A percentile compares a stretch with the other conserved stretches of the same genome.
phyloP scores from a whole-genome alignment of 2,888 invertebrate species.

The Amphipoea oculea region DNA sequence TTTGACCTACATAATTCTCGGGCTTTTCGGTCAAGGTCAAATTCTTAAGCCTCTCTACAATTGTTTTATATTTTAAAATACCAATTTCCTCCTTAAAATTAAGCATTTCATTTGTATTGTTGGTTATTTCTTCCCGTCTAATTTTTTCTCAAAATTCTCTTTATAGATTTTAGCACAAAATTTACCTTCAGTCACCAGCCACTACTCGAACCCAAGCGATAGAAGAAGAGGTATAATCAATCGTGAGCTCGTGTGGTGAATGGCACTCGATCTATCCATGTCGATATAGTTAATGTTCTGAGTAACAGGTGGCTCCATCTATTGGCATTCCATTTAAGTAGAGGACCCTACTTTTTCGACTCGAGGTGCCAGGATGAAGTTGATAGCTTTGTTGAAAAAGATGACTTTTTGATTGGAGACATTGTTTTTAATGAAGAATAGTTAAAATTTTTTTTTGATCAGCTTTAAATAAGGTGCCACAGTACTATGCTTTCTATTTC shows the following conservation, averaged over 20 bases:
- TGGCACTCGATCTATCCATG: slow-evolving; percentile 59
- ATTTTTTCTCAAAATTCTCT: neutral
- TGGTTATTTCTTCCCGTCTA: neutral
- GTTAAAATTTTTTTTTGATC: neutral
- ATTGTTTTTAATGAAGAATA: neutral
- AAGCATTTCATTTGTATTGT: neutral
- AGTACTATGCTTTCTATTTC: slow-evolving; percentile 4
- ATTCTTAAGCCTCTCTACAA: neutral
- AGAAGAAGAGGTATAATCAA: slow-evolving; percentile 42
- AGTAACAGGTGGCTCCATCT: slow-evolving; percentile 62
- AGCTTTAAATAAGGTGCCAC: neutral
- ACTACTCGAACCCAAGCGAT: neutral
- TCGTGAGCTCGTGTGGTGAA: slow-evolving; percentile 41
- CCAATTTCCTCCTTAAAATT: neutral
- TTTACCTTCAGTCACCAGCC: neutral
- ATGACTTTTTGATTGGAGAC: neutral
- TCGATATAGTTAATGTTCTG: slow-evolving; percentile 57
- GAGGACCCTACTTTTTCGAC: slow-evolving; percentile 41
- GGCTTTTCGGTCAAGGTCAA: slow-evolving; percentile 20
- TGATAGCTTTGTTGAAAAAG: neutral
- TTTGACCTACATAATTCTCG: slow-evolving; percentile 15
- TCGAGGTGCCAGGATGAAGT: slow-evolving; percentile 21
- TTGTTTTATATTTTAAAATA: neutral
- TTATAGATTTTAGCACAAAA: slow-evolving; percentile 5
- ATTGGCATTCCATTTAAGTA: slow-evolving; percentile 52